Conservation (phyloP, 2,888 invertebrate species). For the Cantharis flavilabris region DNA sequence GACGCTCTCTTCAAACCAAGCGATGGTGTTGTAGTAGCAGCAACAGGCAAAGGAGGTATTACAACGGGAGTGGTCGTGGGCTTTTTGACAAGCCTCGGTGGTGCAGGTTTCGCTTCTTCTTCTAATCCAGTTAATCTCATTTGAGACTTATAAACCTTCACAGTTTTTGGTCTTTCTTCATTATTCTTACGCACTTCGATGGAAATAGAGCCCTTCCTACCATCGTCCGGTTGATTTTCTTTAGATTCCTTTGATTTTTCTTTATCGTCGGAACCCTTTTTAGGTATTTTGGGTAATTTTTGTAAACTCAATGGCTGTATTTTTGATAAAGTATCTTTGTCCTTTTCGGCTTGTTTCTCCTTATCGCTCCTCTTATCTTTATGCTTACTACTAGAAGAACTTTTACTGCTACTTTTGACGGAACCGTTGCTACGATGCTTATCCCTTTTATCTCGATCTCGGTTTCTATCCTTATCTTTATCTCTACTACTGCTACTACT, state of each 20-base stretch:
- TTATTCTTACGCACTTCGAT: constrained; percentile 78
- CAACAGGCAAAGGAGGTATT: constrained; percentile 38
- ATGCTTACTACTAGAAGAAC: constrained; percentile 44
- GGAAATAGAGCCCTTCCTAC: constrained; percentile 78
- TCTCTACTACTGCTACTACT: constrained; percentile 53
- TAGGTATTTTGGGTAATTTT: constrained; percentile 80
- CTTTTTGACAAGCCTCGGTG: constrained; percentile 71
- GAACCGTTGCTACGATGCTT: constrained; percentile 39
- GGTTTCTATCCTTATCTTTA: constrained; percentile 36
- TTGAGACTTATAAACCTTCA: constrained; percentile 89
- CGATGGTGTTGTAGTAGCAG: constrained; percentile 47
- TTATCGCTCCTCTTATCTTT: constrained; percentile 56
- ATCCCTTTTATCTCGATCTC: constrained; percentile 29
- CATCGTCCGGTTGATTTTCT: constrained; percentile 53
- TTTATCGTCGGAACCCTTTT: constrained; percentile 62
- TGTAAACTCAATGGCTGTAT: constrained; percentile 69
- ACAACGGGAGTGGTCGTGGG: constrained; percentile 51
- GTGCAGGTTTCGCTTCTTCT: constrained; percentile 86
- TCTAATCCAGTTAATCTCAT: constrained; percentile 90
- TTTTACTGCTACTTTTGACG: constrained; percentile 43
- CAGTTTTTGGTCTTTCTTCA: constrained; percentile 81
- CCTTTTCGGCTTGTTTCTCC: constrained; percentile 66
- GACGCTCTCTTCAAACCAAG: constrained; percentile 45
- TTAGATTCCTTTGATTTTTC: constrained; percentile 49
- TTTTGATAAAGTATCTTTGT: constrained; percentile 70